These are phyloP conservation scores for Microdon myrmicae DNA, from an alignment of 2,888 invertebrate genomes.

Conservation along the genomic window DNA sequence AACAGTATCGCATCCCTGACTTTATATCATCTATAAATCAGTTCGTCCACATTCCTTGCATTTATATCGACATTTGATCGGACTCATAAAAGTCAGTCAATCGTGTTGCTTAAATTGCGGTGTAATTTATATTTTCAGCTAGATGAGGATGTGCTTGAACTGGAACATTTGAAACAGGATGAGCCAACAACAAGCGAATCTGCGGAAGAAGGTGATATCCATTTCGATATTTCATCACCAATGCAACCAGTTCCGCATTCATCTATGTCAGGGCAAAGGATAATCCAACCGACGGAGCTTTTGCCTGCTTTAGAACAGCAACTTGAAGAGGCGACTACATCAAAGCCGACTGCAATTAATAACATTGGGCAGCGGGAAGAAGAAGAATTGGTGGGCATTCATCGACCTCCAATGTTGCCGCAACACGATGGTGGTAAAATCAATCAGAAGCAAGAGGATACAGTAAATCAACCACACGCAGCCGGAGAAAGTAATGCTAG, in stretches of 20 bases:
- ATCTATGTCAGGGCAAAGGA: conserved; percentile 30
- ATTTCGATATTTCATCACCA: conserved; percentile 32
- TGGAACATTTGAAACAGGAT: conserved; percentile 68
- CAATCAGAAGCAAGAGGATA: conserved; percentile 32
- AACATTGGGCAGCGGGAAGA: conserved; percentile 25
- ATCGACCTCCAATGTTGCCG: conserved; percentile 56
- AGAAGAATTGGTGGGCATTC: conserved; percentile 56
- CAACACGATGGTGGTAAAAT: conserved; percentile 56
- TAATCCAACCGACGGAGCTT: conserved; percentile 53
- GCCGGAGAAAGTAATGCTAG: conserved; percentile 43
- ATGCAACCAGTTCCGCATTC: conserved; percentile 9
- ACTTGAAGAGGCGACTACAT: conserved; percentile 60
- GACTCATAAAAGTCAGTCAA: too few species aligned
- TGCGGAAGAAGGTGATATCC: conserved; percentile 30
- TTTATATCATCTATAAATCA: too few species aligned
- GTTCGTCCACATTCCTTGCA: too few species aligned
- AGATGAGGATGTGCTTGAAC: conserved; percentile 69
- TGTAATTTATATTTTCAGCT: conserved; percentile 63
- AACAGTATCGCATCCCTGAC: too few species aligned
- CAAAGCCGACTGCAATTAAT: conserved; percentile 55
- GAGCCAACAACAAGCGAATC: conserved; percentile 34
- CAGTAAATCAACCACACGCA: conserved; percentile 36
- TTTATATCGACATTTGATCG: too few species aligned
- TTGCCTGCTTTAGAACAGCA: conserved; percentile 63
- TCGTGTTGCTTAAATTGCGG: too few species aligned